Evolutionary conservation across 2,113 vertebrate genomes (phyloP).

Genomic region (Ramphastos sulfuratus): DNA sequence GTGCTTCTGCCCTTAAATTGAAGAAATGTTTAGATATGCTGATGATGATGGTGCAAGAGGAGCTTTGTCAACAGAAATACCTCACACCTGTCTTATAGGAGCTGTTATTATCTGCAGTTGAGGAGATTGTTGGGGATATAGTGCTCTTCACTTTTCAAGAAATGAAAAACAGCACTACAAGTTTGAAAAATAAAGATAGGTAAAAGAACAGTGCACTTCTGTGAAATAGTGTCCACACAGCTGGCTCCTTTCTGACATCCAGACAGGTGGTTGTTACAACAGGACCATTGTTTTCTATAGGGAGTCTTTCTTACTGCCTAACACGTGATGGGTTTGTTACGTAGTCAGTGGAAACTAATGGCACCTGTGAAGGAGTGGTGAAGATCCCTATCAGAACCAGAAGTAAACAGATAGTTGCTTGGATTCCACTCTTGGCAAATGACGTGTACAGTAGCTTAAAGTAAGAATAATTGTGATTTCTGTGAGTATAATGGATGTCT

Average conservation of each 20-base stretch:
- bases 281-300: neutral
- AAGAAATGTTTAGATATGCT: neutral
- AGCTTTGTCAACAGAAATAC: neutral
- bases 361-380: neutral
- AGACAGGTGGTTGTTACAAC: neutral
- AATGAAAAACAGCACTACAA: neutral
- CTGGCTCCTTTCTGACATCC: neutral
- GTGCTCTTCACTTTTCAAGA: neutral
- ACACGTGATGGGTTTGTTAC: neutral
- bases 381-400: neutral
- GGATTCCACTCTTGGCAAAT: too few species aligned
- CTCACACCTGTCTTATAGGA: neutral
- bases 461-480: neutral
- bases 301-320: neutral
- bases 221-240: neutral
- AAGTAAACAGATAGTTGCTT: neutral
- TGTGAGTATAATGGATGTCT: neutral
- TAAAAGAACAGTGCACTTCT: neutral
- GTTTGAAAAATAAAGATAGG: neutral
- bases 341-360: neutral
- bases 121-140: neutral
- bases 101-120: neutral
- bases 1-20: neutral
- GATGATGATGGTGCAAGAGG: neutral
- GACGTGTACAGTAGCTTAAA: neutral